Base-by-base conservation (phyloP, 2,888 invertebrate genomes). In the Xestia c-nigrum region DNA sequence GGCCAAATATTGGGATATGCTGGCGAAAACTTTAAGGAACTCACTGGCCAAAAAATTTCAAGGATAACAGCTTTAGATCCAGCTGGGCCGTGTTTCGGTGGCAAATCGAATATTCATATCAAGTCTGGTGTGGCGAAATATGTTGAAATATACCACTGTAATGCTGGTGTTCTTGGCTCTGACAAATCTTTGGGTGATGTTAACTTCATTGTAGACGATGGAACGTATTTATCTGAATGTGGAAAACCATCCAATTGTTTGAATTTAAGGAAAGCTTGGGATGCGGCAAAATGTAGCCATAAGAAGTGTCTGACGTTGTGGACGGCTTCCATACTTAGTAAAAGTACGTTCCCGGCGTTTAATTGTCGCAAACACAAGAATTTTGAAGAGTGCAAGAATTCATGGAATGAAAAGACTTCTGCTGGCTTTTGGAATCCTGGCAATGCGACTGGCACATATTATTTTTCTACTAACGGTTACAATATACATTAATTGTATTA, bases 111-210 rank as follows among this genome's bases (percentile, higher is more conserved):
- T 61, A 94, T 96, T 40, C 95, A 97, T 85, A 90, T 97, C 0
- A 94, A 97, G 72, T 93, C 96, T 40, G 95, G 96, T 14, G 96
- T 97, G 47, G 97, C 97, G 0, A 93, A 95, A 0, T 97, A 97
- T 87, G 97, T 97, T 0, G 97, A 97, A 89, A 95, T 97, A 0
- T 96, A 97, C 81, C 97, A 97, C 87, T 97, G 97, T 55, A 97
- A 97, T 83, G 96, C 96, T 74, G 97, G 97, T 21, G 94, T 93
- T 0, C 88, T 97, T 3, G 97, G 97, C 4, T 95, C 96, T 1
- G 93, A 94, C 0, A 94, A 94, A 72, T 95, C 96, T 1, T 88
- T 97, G 43, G 97, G 97, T 1, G 97, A 97, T 74, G 92, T 96
- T 9, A 97, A 97, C 89, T 97, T 97, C 90, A 97, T 97, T 84